Evolutionary conservation across 2,888 invertebrate genomes (phyloP), one percentile per base, ranked within the genome.

Genomic region (Tachina grossa): DNA sequence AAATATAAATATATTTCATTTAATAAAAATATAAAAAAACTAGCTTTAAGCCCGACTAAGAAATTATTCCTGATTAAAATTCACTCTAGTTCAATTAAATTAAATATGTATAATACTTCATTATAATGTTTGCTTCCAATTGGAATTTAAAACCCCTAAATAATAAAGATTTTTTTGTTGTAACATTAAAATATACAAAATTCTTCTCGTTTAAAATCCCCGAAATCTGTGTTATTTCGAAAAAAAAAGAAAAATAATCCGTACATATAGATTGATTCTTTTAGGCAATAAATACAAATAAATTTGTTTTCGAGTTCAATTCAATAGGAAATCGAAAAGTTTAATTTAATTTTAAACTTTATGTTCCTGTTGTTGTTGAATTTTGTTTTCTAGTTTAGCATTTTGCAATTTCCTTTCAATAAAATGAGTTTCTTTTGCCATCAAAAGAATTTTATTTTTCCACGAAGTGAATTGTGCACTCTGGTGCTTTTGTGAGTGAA

Each of bases 331-430:
- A 83, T 79, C 76, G 75, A 76, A 85, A 85, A 85, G 83, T 80
- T 85, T 83, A 83, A 83, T 85, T 85, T 83, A 83, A 79, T 83
- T 83, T 85, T 72, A 77, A 83, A 85, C 79, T 85, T 85, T 68
- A 63, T 79, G 31, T 83, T 75, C 71, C 72, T 61, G 68, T 75
- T 72, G 61, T 61, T 55, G 61, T 61, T 55, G 51, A 61, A 39
- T 51, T 75, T 61, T 69, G 3, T 68, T 59, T 75, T 55, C 19
- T 74, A 43, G 68, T 81, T 83, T 22, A 72, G 76, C 75, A 83
- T 85, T 83, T 83, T 79, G 55, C 66, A 83, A 83, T 85, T 85
- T 85, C 85, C 85, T 76, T 79, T 76, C 49, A 22, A 78, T 71
- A 61, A 71, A 85, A 82, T 85, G 41, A 72, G 47, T 81, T 82